Conservation (phyloP, 23 tunicate genomes). For the Botrylloides violaceus region DNA sequence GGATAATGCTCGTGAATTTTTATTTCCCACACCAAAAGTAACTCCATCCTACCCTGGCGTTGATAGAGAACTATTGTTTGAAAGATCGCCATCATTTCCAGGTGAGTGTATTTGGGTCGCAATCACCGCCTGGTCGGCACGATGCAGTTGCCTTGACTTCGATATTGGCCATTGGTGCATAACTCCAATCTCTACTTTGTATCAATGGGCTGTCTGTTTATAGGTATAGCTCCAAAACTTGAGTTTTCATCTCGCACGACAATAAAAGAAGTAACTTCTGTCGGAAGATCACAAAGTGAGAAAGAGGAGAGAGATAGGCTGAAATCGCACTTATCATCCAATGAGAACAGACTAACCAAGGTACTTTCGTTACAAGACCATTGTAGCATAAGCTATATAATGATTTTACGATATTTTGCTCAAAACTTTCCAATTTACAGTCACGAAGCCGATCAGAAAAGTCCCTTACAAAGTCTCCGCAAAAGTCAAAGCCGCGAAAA, state of each 20-base stretch:
- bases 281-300: constrained; percentile 3
- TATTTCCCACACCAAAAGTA: constrained; percentile 92
- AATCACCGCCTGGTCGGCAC: too few species aligned
- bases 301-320: constrained; percentile 4
- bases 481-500: not conserved
- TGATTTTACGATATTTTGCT: too few species aligned
- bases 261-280: constrained; percentile 68
- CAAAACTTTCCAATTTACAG: not conserved
- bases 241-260: constrained; percentile 92
- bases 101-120: too few species aligned
- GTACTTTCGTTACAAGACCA: not conserved
- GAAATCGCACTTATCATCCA: not conserved
- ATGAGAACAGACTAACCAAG: not conserved
- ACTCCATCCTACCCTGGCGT: constrained; percentile 98
- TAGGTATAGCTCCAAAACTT: constrained; percentile 91
- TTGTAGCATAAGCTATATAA: too few species aligned
- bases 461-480: not conserved
- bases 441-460: not conserved
- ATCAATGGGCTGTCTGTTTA: not conserved
- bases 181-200: too few species aligned
- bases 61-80: constrained; percentile 78
- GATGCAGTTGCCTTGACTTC: too few species aligned
- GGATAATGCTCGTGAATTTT: constrained; percentile 91
- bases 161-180: too few species aligned
- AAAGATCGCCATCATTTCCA: constrained; percentile 65